Conservation (phyloP, 2,113 vertebrate species). For the Pygoscelis antarcticus region DNA sequence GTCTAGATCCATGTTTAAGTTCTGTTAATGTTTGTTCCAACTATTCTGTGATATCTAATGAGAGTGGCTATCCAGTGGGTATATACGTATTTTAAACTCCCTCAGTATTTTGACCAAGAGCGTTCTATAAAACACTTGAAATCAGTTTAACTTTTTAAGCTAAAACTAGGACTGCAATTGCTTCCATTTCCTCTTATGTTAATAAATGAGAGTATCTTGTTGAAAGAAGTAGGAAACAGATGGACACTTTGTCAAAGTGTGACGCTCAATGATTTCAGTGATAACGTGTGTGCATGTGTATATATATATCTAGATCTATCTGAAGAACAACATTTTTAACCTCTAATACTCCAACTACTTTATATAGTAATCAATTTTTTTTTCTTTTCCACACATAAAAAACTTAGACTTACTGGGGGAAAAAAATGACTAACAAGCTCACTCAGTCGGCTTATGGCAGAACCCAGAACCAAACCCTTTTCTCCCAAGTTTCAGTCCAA, state of each 20-base stretch:
- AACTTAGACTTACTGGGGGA: accelerated
- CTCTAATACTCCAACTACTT: neutral
- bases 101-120: neutral
- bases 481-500: neutral
- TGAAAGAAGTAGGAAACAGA: slow-evolving; percentile 6
- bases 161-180: neutral
- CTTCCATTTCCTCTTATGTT: neutral
- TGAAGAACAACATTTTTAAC: slow-evolving; percentile 6
- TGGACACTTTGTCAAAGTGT: neutral
- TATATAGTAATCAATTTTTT: neutral
- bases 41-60: neutral
- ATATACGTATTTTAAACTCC: neutral
- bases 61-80: neutral
- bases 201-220: neutral
- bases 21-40: neutral
- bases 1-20: neutral
- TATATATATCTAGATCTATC: neutral
- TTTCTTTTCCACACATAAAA: neutral
- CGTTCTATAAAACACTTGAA: neutral
- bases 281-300: accelerated
- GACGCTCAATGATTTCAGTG: neutral
- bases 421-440: neutral
- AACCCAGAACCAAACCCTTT: neutral
- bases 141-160: neutral
- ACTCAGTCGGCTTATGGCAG: neutral